phyloP scores from a whole-genome alignment of 2,797 vertebrate species.

The Sebastes kiyomatsui region DNA sequence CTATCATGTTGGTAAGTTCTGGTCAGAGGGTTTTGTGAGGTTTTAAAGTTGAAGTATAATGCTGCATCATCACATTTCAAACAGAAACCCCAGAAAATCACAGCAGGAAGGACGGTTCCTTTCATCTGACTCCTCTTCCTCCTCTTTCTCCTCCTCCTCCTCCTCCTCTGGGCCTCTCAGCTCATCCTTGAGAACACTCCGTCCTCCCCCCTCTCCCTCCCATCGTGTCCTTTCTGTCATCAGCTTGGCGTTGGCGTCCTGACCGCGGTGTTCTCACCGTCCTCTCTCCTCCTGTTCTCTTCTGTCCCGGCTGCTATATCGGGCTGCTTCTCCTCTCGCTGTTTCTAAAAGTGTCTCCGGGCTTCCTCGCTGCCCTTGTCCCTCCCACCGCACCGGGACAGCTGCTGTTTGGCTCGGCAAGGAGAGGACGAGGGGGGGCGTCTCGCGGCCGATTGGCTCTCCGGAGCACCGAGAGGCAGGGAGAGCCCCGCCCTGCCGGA shows the following conservation, averaged over 20 bases:
- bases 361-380: slow-evolving; percentile 51
- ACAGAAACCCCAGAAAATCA: not conserved
- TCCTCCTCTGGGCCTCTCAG: slow-evolving; percentile 11
- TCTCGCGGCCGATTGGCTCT: slow-evolving; percentile 44
- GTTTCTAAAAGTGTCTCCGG: slow-evolving; percentile 51
- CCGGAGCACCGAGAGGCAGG: slow-evolving; percentile 6
- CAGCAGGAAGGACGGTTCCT: not conserved
- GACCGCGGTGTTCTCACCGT: slow-evolving; percentile 10
- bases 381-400: slow-evolving; percentile 37
- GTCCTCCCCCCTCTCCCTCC: not conserved
- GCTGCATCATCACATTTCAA: not conserved
- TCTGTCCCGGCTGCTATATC: slow-evolving; percentile 31
- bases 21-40: not conserved
- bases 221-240: slow-evolving; percentile 41
- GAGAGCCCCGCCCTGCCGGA: not conserved
- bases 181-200: slow-evolving; percentile 22
- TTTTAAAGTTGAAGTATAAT: too few relatives aligned
- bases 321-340: not conserved
- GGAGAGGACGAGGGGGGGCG: not conserved
- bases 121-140: not conserved
- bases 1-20: not conserved
- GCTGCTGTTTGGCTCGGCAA: slow-evolving; percentile 32
- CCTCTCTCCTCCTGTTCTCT: slow-evolving; percentile 5
- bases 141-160: not conserved
- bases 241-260: slow-evolving; percentile 8